phyloP scores from a whole-genome alignment of 2,888 invertebrate species.

The Drosophila quinaria region DNA sequence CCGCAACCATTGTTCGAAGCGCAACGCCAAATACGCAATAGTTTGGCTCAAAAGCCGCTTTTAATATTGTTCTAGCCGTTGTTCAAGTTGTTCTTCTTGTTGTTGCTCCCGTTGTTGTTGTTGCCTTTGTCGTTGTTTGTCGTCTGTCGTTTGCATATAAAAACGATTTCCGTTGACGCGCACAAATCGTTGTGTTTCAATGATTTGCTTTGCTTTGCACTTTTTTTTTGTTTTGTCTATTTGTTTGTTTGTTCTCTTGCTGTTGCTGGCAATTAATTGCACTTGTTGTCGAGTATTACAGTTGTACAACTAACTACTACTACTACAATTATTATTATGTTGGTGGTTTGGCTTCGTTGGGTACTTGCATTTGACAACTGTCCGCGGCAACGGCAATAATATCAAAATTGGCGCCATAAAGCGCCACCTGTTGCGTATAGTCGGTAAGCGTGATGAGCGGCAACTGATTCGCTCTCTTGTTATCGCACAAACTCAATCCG shows the following conservation, averaged over 20 bases:
- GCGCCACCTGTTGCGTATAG: conserved; percentile 72
- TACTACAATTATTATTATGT: conserved; percentile 27
- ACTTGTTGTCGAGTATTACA: conserved; percentile 30
- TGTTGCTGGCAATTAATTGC: conserved; percentile 46
- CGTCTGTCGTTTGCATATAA: conserved; percentile 80
- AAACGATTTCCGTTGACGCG: conserved; percentile 70
- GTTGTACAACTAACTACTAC: conserved; percentile 13
- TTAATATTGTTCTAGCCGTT: conserved; percentile 45
- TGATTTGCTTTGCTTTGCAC: conserved; percentile 27
- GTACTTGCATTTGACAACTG: conserved; percentile 64
- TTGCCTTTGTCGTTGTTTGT: conserved; percentile 69
- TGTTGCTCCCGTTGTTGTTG: conserved; percentile 42
- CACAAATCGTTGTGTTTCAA: conserved; percentile 47
- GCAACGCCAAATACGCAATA: conserved; percentile 58
- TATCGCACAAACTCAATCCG: conserved; percentile 76
- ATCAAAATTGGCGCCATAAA: conserved; percentile 56
- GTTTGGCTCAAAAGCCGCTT: conserved; percentile 61
- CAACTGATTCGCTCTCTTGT: conserved; percentile 43
- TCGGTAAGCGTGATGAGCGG: conserved; percentile 84
- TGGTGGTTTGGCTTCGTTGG: conserved; percentile 83
- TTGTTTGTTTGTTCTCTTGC: conserved; percentile 38
- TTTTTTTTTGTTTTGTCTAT: conserved; percentile 21
- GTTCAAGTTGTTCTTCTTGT: conserved; percentile 44
- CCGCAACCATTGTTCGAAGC: conserved; percentile 71
- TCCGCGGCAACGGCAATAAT: conserved; percentile 25